Evolutionary conservation across 1,140 invertebrate genomes (phyloP), one percentile per base, ranked within the genome.

Genomic region (Scaptomyza montana): DNA sequence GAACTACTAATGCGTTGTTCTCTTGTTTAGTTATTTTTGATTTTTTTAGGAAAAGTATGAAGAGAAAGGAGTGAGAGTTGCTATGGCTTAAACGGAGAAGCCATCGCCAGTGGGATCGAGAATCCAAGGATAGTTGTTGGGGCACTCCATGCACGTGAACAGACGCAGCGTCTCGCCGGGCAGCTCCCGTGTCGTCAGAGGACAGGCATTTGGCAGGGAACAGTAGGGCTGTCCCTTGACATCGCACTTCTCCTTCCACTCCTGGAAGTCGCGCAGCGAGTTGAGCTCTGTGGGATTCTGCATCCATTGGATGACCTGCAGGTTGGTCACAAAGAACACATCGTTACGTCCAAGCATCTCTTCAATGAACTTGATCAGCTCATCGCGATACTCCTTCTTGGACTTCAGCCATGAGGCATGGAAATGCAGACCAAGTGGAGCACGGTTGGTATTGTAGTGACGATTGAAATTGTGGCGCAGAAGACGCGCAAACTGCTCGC

Each of bases 251-350:
- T 98, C 97, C 92, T 98, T 98, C 97, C 97, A 98, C 90, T 98
- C 97, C 87, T 96, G 95, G 94, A 98, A 98, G 86, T 98, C 97
- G 80, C 97, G 94, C 43, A 98, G 94, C 12, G 95, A 95, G 9
- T 96, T 95, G 50, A 98, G 82, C 92, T 98, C 97, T 3, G 97
- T 98, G 43, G 98, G 98, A 73, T 96, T 97, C 93, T 98, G 97
- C 97, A 99, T 98, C 98, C 98, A 99, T 93, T 98, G 97, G 84
- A 99, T 97, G 7, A 98, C 97, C 94, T 98, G 97, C 71, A 97
- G 94, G 93, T 97, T 97, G 51, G 97, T 98, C 33, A 98, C 97
- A 91, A 99, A 98, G 93, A 98, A 98, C 10, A 98, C 97, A 90
- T 99, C 97, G 84, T 97, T 97, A 80, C 96, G 95, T 63, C 94